Conservation (phyloP, 2,888 invertebrate species). For the Ornithoptera alexandrae region DNA sequence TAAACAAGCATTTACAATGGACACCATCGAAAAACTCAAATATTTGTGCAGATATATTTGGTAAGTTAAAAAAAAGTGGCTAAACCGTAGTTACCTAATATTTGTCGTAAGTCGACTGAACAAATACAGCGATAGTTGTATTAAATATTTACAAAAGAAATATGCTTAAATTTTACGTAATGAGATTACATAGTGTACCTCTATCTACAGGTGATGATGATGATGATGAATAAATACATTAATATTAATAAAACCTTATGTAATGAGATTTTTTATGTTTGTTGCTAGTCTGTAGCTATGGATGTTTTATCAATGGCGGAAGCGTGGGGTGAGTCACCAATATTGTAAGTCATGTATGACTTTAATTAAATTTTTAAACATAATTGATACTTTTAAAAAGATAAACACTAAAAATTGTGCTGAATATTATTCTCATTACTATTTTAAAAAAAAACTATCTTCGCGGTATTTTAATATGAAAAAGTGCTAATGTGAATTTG, state of each 20-base stretch:
- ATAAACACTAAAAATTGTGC: no score
- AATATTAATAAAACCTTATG: not conserved
- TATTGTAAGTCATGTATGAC: not conserved
- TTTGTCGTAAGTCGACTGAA: not conserved
- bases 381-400: no score
- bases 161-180: not conserved
- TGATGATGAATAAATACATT: not conserved
- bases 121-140: not conserved
- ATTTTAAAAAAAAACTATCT: no score
- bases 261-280: constrained; percentile 1
- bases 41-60: constrained; percentile 19
- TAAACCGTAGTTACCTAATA: constrained; percentile 8
- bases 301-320: constrained; percentile 32
- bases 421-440: no score
- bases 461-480: no score
- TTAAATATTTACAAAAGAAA: not conserved
- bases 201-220: no score
- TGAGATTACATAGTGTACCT: not conserved
- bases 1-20: constrained; percentile 14
- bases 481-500: no score
- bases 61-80: constrained; percentile 5
- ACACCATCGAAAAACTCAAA: constrained; percentile 10
- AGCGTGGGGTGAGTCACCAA: constrained; percentile 13
- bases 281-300: constrained; percentile 8
- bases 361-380: not conserved